Base-by-base conservation (phyloP, 2,113 vertebrate species). In the Aegithalos caudatus region DNA sequence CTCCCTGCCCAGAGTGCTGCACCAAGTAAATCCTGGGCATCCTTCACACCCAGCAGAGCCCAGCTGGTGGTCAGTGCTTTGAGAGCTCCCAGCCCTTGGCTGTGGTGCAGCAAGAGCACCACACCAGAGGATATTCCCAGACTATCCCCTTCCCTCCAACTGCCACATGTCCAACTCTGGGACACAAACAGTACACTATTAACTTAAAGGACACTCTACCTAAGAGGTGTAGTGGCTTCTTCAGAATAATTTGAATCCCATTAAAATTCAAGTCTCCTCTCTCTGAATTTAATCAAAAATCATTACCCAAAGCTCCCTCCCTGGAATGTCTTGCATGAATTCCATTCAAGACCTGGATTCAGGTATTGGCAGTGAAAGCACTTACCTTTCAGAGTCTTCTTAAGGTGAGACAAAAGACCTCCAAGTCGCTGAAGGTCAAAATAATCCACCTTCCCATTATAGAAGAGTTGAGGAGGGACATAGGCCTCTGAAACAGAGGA, bases 361-460 rank as follows among this genome's bases (percentile, higher is more conserved):
- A 66, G 27, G 22, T 58, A 67, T 3, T 58, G 22, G 40, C 56
- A 72, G 76, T 27, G 6, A 79, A 44, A 57, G 37, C 14, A 57
- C 94, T 64, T 81, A 98, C 99, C 99, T 99, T 99, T 99, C 33
- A 99, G 98, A 4, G 99, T 99, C 85, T 99, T 99, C 96, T 99
- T 99, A 53, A 99, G 98, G 92, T 99, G 99, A n/a, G 99, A 99
- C 33, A 99, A 98, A 51, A 99, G 99, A 19, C 99, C 99, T 17
- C 99, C 99, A 4, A 99, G 98, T 47, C 99, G 97, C 97, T 99
- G 99, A 65, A 99, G 98, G 97, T 99, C 99, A 60, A 99, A 99
- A 97, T 99, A 99, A 97, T 99, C 99, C 95, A 99, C 99, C 84
- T 99, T 99, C 83, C 99, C 99, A 10, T 99, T 99, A 97, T 99